These are phyloP conservation scores for Andrena hattorfiana DNA, from an alignment of 2,888 invertebrate genomes.

Conservation along the genomic window DNA sequence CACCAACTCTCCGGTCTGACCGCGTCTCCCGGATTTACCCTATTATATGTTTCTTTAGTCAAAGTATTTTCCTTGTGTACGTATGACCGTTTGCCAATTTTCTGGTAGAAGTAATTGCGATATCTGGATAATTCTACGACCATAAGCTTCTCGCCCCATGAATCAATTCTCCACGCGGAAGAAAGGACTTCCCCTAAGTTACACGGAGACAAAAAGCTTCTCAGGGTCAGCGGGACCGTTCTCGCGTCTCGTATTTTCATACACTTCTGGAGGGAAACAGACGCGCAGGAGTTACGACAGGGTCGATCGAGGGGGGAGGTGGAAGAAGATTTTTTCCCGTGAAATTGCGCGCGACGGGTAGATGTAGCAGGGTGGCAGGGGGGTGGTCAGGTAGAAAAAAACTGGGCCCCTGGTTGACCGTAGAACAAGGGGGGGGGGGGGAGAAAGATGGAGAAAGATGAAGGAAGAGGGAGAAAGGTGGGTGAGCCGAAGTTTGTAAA, in stretches of 20 bases:
- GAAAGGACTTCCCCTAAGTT: no score
- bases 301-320: no score
- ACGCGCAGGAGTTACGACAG: background rate
- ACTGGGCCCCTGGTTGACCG: constrained; percentile 6
- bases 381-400: constrained; percentile 41
- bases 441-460: background rate
- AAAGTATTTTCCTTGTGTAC: no score
- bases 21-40: no score
- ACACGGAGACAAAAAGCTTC: background rate
- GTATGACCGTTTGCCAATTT: no score
- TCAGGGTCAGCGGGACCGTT: background rate
- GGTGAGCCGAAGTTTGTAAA: constrained; percentile 76
- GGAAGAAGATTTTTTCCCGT: constrained; percentile 3
- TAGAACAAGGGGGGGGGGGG: background rate
- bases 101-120: no score
- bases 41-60: no score
- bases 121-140: no score
- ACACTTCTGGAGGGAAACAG: background rate
- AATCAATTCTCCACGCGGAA: no score
- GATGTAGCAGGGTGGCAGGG: background rate
- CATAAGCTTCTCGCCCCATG: no score
- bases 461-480: background rate
- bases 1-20: no score
- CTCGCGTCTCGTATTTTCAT: background rate
- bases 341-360: constrained; percentile 29